Conservation (phyloP, 2,888 invertebrate genomes). For the Spilosoma lubricipeda region DNA sequence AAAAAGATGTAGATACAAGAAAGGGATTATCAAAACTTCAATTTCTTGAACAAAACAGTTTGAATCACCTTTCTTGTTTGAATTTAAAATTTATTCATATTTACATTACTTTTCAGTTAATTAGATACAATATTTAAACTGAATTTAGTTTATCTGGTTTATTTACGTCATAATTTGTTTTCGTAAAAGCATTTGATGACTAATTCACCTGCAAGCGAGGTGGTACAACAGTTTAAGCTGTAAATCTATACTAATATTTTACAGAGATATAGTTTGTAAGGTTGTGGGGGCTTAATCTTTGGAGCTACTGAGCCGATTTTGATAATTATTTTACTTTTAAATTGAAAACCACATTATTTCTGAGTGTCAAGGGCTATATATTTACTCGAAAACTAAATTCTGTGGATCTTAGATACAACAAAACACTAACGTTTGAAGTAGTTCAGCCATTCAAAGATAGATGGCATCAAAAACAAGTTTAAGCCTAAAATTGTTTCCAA, state of each 20-base stretch:
- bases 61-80: conserved; percentile 65
- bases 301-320: too few relatives aligned
- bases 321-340: too few relatives aligned
- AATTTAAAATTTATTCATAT: conserved; percentile 9
- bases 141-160: neutral
- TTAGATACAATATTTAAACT: neutral
- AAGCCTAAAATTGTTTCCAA: neutral
- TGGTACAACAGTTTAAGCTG: neutral
- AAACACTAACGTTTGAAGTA: neutral
- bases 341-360: too few relatives aligned
- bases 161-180: neutral
- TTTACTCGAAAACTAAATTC: too few relatives aligned
- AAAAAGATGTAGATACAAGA: conserved; percentile 52
- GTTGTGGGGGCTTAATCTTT: too few relatives aligned
- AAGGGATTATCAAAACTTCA: conserved; percentile 67
- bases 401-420: too few relatives aligned
- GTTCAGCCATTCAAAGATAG: neutral
- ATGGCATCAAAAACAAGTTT: neutral
- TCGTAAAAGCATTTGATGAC: neutral
- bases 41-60: conserved; percentile 69
- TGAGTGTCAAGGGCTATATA: too few relatives aligned
- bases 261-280: too few relatives aligned
- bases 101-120: neutral
- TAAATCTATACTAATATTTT: neutral
- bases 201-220: neutral